These are phyloP conservation scores for Strigamia transsilvanica DNA, from an alignment of 2,888 invertebrate species.

Conservation along the genomic window DNA sequence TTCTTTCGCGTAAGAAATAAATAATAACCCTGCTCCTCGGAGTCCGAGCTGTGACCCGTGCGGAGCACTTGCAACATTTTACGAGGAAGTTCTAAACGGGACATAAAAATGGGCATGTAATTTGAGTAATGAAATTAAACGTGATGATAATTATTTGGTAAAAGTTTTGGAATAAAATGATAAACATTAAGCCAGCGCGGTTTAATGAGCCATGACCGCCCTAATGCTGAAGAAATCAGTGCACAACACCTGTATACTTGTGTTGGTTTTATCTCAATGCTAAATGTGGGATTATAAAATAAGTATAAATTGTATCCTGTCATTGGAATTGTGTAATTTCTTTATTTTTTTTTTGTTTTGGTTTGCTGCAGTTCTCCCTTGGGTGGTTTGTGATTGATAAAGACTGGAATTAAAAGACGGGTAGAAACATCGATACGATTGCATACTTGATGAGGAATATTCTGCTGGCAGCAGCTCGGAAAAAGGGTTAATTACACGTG, in stretches of 20 bases:
- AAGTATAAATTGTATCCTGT: slow-evolving; percentile 1
- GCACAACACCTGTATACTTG: not conserved
- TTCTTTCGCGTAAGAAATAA: no score
- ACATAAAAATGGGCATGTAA: not conserved
- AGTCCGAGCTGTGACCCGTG: no score
- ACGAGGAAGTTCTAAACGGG: not conserved
- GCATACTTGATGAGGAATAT: slow-evolving; percentile 12
- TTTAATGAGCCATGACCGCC: slow-evolving; percentile 29
- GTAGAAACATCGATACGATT: not conserved
- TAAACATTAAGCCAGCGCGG: not conserved
- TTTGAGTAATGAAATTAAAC: slow-evolving; percentile 23
- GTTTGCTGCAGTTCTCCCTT: no score
- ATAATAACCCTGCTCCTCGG: no score
- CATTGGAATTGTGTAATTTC: not conserved
- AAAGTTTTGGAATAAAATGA: slow-evolving; percentile 17
- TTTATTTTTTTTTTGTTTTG: not conserved
- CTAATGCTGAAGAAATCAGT: not conserved
- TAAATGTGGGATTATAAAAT: not conserved
- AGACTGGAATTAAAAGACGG: slow-evolving; percentile 15
- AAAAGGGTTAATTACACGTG: slow-evolving; percentile 33
- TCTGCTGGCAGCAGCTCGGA: not conserved
- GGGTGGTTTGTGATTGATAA: not conserved
- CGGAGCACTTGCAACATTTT: not conserved
- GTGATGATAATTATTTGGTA: slow-evolving; percentile 6
- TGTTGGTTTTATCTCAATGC: not conserved